Conservation (phyloP, 2,888 invertebrate species). For the Euclidia mi region DNA sequence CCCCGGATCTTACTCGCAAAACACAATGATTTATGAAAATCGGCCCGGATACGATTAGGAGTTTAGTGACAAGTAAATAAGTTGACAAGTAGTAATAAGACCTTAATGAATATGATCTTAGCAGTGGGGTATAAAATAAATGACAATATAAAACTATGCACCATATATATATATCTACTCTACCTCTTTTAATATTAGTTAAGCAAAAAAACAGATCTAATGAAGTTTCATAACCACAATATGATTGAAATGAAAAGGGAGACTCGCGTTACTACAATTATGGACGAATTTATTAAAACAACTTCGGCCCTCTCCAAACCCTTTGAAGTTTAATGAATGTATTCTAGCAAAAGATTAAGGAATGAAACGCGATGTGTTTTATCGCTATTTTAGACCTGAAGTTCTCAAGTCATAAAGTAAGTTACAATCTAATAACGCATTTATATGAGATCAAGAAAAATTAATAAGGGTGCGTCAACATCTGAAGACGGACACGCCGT, state of each 20-base stretch:
- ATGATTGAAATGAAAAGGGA: constrained; percentile 8
- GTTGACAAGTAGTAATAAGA: too few relatives aligned
- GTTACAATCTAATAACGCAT: constrained; percentile 35
- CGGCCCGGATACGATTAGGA: too few relatives aligned
- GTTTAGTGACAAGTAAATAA: too few relatives aligned
- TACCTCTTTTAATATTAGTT: too few relatives aligned
- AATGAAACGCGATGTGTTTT: constrained; percentile 12
- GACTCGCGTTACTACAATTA: constrained; percentile 9
- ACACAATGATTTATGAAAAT: too few relatives aligned
- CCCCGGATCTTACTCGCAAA: too few relatives aligned
- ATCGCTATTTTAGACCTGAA: constrained; percentile 11
- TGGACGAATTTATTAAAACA: constrained; percentile 14
- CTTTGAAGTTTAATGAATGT: constrained; percentile 8
- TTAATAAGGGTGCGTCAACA: constrained; percentile 69
- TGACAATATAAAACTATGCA: too few relatives aligned
- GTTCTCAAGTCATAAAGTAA: constrained; percentile 38
- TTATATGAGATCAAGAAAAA: constrained; percentile 61
- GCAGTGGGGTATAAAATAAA: too few relatives aligned
- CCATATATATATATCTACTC: too few relatives aligned
- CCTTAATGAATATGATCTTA: too few relatives aligned
- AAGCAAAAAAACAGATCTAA: background rate
- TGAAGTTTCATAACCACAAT: constrained; percentile 3
- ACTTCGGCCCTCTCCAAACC: constrained; percentile 5
- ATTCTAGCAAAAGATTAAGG: constrained; percentile 9
- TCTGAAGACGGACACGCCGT: constrained; percentile 64